phyloP scores from a whole-genome alignment of 2,113 vertebrate genomes.

The Noctilio leporinus region DNA sequence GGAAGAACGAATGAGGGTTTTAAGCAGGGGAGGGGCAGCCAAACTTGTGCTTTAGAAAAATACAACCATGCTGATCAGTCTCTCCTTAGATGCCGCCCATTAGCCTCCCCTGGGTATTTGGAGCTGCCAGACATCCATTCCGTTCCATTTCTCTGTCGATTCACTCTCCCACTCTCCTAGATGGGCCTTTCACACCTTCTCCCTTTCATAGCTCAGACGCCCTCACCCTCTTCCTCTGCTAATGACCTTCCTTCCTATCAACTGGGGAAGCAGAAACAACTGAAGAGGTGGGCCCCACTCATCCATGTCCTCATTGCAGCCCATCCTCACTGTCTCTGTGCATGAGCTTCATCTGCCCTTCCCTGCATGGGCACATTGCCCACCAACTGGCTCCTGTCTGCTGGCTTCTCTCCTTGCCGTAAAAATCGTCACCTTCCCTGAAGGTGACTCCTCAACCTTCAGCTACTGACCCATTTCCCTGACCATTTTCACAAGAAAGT shows the following conservation, averaged over 20 bases:
- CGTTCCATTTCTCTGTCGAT: not conserved
- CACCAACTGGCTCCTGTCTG: not conserved
- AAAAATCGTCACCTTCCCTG: not conserved
- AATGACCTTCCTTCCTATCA: not conserved
- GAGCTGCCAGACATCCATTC: not conserved
- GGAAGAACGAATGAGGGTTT: not conserved
- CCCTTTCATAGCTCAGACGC: too few relatives aligned
- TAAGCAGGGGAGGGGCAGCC: not conserved
- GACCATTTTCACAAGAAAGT: not conserved
- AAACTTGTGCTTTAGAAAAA: not conserved
- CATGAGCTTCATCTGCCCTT: not conserved
- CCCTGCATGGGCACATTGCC: rapidly evolving
- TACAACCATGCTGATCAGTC: too few relatives aligned
- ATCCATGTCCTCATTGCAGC: not conserved
- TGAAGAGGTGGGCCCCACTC: not conserved
- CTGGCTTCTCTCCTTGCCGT: not conserved
- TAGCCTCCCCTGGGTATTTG: rapidly evolving
- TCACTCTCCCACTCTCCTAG: not conserved
- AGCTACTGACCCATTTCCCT: not conserved
- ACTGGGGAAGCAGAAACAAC: not conserved
- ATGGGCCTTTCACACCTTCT: not conserved
- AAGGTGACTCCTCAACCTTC: not conserved
- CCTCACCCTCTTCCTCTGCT: not conserved
- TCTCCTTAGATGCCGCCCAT: not conserved
- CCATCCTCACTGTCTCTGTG: not conserved